Percentiles rank a stretch among this genome's conserved stretches.
phyloP scores from a whole-genome alignment of 2,888 invertebrate genomes.

The Notodonta dromedarius region DNA sequence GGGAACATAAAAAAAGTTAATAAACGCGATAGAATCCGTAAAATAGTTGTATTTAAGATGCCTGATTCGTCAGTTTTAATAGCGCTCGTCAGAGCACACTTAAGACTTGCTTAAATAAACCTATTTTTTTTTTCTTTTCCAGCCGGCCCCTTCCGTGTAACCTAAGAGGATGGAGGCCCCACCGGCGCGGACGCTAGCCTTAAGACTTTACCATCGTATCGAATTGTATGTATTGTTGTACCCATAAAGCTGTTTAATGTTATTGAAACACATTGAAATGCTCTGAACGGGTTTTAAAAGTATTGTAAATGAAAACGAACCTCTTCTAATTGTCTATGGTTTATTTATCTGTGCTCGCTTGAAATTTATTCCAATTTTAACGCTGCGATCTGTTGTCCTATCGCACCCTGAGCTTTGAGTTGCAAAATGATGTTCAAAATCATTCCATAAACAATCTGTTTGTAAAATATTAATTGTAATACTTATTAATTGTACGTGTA shows the following conservation, averaged over 20 bases:
- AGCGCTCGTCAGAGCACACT: no score
- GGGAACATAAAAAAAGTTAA: no score
- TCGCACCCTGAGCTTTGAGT: background rate
- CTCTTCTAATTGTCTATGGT: background rate
- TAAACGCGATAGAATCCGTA: no score
- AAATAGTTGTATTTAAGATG: no score
- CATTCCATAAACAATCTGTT: background rate
- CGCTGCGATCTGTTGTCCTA: background rate
- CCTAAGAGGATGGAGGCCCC: conserved; percentile 35
- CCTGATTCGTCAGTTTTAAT: no score
- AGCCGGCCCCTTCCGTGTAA: no score
- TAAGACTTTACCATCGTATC: conserved; percentile 28
- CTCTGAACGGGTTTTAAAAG: background rate
- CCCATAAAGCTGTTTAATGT: background rate
- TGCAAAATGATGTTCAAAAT: background rate
- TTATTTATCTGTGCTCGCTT: background rate
- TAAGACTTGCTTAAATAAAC: no score
- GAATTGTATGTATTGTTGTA: conserved; percentile 19
- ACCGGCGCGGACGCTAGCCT: conserved; percentile 19
- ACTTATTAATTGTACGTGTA: conserved; percentile 1
- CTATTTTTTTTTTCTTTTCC: no score
- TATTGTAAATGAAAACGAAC: conserved; percentile 2
- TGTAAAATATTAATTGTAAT: conserved; percentile 1
- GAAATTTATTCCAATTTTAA: background rate
- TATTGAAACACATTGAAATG: conserved; percentile 1